These are phyloP conservation scores for Hoplostethus mediterraneus DNA, from an alignment of 2,797 vertebrate species.

Conservation along the genomic window DNA sequence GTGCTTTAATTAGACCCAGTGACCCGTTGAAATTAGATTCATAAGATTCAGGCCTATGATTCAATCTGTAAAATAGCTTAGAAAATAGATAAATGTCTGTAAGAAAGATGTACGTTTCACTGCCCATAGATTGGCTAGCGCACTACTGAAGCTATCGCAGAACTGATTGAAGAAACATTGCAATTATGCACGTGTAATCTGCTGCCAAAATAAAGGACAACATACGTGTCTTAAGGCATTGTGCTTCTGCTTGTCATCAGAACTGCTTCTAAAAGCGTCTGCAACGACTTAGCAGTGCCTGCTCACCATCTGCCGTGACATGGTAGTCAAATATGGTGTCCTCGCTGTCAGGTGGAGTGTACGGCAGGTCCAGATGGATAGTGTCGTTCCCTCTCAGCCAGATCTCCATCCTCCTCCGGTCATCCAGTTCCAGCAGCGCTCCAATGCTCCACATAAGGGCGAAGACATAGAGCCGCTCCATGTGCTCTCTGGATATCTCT, in stretches of 20 bases:
- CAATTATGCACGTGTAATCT: not conserved
- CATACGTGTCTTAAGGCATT: not conserved
- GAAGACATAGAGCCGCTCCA: slow-evolving; percentile 92
- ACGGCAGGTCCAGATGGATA: slow-evolving; percentile 87
- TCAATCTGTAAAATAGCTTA: not conserved
- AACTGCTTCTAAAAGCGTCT: slow-evolving; percentile 16
- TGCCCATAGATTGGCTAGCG: not conserved
- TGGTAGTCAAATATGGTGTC: slow-evolving; percentile 94
- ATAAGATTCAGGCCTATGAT: not conserved
- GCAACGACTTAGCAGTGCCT: slow-evolving; percentile 26
- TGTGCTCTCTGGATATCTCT: slow-evolving; percentile 84
- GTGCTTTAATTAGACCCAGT: slow-evolving; percentile 88
- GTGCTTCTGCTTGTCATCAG: not conserved
- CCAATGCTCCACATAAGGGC: slow-evolving; percentile 96
- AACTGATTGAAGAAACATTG: not conserved
- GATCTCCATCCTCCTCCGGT: slow-evolving; percentile 89
- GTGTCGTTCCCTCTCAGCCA: slow-evolving; percentile 87
- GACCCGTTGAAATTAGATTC: slow-evolving; percentile 69
- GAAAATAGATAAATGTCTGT: not conserved
- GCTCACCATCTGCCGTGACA: slow-evolving; percentile 88
- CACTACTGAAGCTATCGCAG: too few relatives aligned
- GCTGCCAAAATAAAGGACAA: not conserved
- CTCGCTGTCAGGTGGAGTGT: slow-evolving; percentile 78
- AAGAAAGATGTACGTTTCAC: too few relatives aligned
- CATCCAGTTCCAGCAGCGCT: slow-evolving; percentile 90